Evolutionary conservation across 1,140 invertebrate species (phyloP).

Genomic region (Branchinecta lindahli): DNA sequence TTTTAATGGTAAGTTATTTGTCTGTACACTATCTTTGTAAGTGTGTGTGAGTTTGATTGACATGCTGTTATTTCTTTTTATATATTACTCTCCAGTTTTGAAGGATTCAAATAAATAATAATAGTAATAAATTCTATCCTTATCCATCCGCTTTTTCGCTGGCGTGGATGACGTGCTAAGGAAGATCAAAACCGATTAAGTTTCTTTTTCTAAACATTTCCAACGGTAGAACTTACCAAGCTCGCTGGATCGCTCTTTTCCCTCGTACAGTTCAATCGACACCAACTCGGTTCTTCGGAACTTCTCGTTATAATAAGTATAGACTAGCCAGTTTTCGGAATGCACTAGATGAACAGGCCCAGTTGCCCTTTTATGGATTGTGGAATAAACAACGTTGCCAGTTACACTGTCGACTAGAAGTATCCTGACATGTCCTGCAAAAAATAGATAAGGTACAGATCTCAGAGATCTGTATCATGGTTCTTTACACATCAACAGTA

Average conservation of each 20-base stretch:
- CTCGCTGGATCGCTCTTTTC: conserved; percentile 65
- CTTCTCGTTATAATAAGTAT: conserved; percentile 88
- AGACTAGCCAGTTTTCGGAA: conserved; percentile 94
- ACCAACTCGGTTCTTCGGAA: conserved; percentile 75
- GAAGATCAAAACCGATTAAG: neutral
- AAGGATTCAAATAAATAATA: too few species aligned
- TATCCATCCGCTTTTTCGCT: too few species aligned
- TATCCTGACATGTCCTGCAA: conserved; percentile 52
- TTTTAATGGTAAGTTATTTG: too few species aligned
- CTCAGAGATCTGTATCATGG: conserved; percentile 5
- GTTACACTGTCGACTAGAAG: conserved; percentile 83
- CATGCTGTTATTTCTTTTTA: too few species aligned
- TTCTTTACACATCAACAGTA: too few species aligned
- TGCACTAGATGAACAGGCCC: conserved; percentile 78
- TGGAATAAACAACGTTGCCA: conserved; percentile 53
- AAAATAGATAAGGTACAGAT: conserved; percentile 14
- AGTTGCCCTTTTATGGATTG: conserved; percentile 57
- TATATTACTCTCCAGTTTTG: too few species aligned
- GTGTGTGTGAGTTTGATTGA: too few species aligned
- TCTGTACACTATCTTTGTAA: too few species aligned
- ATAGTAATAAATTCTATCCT: too few species aligned
- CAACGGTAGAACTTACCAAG: conserved; percentile 34
- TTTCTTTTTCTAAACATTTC: neutral
- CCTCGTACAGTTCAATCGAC: conserved; percentile 88
- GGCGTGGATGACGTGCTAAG: too few species aligned